A percentile compares a stretch with the other conserved stretches of the same genome.
Conservation (phyloP, 2,113 vertebrate species). For the Reinhardtius hippoglossoides region DNA sequence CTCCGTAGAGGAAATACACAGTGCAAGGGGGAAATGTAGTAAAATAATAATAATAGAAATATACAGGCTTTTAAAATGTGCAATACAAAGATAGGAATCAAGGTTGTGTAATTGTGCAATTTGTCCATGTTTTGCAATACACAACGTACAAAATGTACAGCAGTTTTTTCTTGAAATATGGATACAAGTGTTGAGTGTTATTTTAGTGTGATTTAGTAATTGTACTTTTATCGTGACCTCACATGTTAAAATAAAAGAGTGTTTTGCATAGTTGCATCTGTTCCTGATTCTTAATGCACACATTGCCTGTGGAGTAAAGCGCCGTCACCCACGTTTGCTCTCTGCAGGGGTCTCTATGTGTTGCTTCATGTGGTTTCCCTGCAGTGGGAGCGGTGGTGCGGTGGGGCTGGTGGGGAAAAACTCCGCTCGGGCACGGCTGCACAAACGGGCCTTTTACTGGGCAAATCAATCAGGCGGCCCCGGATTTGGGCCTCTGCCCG, state of each 20-base stretch:
- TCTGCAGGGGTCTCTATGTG: constrained; percentile 49
- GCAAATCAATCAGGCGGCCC: constrained; percentile 75
- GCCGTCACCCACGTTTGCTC: constrained; percentile 56
- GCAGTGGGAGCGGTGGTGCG: constrained; percentile 49
- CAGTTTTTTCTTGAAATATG: too few species aligned
- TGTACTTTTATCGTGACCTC: too few species aligned
- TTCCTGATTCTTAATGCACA: constrained; percentile 12
- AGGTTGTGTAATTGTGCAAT: too few species aligned
- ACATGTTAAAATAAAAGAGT: neutral
- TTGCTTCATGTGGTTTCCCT: constrained; percentile 67
- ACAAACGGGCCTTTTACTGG: constrained; percentile 80
- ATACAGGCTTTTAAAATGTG: too few species aligned
- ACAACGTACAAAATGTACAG: too few species aligned
- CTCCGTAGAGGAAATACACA: too few species aligned
- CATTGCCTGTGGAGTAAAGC: constrained; percentile 6
- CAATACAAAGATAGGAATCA: too few species aligned
- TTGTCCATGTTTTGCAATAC: too few species aligned
- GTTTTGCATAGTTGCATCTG: neutral
- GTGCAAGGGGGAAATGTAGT: too few species aligned
- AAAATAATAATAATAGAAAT: too few species aligned
- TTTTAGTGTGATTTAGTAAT: too few species aligned
- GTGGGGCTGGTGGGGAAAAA: constrained; percentile 57
- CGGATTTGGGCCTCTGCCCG: constrained; percentile 79
- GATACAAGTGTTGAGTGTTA: too few species aligned
- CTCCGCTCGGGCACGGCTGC: constrained; percentile 71